Percentiles rank a stretch among this genome's conserved stretches.
Conservation (phyloP, 2,113 vertebrate species). For the Hypocryptadius cinnamomeus region DNA sequence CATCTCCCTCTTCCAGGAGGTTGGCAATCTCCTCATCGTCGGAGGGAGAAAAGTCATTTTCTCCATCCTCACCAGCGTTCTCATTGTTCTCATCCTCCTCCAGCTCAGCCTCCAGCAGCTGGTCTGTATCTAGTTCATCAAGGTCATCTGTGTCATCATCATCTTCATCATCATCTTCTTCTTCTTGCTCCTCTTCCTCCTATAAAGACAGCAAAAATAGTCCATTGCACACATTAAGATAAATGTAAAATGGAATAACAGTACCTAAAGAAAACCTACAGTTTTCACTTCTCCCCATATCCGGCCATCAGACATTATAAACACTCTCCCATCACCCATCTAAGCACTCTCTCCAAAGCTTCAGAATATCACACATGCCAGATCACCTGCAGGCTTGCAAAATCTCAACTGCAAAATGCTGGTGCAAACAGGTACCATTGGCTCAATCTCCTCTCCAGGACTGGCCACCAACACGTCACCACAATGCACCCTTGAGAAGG, state of each 20-base stretch:
- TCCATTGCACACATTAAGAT: neutral
- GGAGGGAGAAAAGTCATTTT: slow-evolving; percentile 89
- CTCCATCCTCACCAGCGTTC: slow-evolving; percentile 86
- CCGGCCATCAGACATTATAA: neutral
- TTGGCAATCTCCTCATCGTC: slow-evolving; percentile 90
- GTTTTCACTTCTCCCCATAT: neutral
- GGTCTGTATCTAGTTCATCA: slow-evolving; percentile 87
- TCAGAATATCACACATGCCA: neutral
- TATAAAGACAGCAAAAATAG: slow-evolving; percentile 31
- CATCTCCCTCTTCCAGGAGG: slow-evolving; percentile 85
- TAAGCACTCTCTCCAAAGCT: neutral
- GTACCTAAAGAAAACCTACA: neutral
- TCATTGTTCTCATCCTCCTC: slow-evolving; percentile 89
- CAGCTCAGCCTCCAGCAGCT: slow-evolving; percentile 84
- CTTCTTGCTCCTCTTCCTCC: slow-evolving; percentile 89
- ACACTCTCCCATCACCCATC: neutral
- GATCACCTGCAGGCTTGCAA: neutral
- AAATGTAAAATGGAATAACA: neutral
- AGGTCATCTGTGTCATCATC: slow-evolving; percentile 91
- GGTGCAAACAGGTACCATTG: neutral
- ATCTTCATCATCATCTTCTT: slow-evolving; percentile 89
- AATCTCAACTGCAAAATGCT: neutral
- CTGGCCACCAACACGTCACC: neutral
- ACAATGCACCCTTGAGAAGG: neutral
- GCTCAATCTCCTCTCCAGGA: neutral